Base-by-base conservation (phyloP, 2,888 invertebrate genomes). In the Pristionchus maxplancki region DNA sequence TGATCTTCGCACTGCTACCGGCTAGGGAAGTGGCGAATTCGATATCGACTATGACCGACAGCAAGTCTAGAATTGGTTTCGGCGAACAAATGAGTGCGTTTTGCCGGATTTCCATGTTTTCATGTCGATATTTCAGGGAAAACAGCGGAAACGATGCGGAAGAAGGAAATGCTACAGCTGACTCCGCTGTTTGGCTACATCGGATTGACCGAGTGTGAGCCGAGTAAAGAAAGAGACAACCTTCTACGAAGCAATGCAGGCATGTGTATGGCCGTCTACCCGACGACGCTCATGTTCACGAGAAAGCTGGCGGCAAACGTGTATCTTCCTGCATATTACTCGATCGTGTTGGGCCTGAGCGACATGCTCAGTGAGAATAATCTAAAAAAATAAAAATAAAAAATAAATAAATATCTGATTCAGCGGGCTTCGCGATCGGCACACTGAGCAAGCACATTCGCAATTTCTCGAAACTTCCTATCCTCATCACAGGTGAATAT, bases 291-390 rank as follows among this genome's bases (percentile, higher is more conserved):
- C 28, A 37, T 34, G 17, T 87, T 87, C 78, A 74, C 87, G 8
- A 50, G 24, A n/a, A 37, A 24, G 20, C 53, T 87, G 13, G 4
- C 87, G 2, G 20, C 6, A 17, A 40, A 74, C 58, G n/a, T 87
- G 24, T 87, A 87, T 24, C 87, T 87, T 2, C 74, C 74, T 24
- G 74, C 87, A 2, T 67, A 67, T n/a, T 87, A 78, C 58, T 71
- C 87, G 17, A 74, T 87, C 15, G 74, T 48, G 3, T 37, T 87
- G n/a, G 87, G 74, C 2, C 20, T 37, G n/a, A 40, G 78, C 6
- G 78, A 87, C 20, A 53, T 87, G 74, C n/a, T 87, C 4, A 87
- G 87, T 87, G n/a, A 53, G 87, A n/a, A n/a, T n/a, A n/a, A n/a
- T n/a, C 34, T 58, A 5, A 17, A 24, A 58, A 24, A 58, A n/a